A percentile compares a stretch with the other conserved stretches of the same genome.
These are phyloP conservation scores for Sebastes baramenuke DNA, from an alignment of 2,797 vertebrate species.

Conservation along the genomic window DNA sequence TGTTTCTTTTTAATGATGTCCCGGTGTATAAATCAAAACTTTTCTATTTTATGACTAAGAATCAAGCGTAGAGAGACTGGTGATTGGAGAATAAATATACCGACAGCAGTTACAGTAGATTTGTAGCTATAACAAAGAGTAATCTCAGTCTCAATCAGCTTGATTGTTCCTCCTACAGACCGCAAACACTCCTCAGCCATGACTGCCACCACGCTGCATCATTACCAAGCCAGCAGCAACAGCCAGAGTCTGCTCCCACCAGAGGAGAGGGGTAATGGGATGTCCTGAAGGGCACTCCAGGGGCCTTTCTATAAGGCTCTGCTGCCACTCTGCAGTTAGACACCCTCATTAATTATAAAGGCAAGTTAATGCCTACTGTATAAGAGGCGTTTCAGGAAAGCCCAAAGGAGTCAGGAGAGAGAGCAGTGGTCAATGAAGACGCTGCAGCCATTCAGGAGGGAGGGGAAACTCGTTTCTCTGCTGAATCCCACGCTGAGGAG, in stretches of 20 bases:
- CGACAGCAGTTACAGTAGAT: not conserved
- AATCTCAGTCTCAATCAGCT: not conserved
- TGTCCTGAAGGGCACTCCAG: conserved; percentile 66
- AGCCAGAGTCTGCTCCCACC: conserved; percentile 2
- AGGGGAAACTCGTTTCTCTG: not conserved
- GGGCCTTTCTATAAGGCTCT: conserved; percentile 59
- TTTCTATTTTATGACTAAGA: not conserved
- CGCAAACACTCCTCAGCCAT: conserved; percentile 7
- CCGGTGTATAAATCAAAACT: not conserved
- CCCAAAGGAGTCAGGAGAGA: conserved; percentile 34
- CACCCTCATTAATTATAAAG: conserved; percentile 76
- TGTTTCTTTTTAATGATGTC: conserved; percentile 15
- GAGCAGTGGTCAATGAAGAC: conserved; percentile 48
- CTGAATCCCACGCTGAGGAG: not conserved
- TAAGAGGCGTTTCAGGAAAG: conserved; percentile 51
- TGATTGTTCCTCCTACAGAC: not conserved
- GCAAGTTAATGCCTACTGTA: conserved; percentile 62
- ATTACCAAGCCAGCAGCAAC: conserved; percentile 24
- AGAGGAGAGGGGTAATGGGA: conserved; percentile 38
- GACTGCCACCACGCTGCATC: conserved; percentile 15
- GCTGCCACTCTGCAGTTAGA: conserved; percentile 57
- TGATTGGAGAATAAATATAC: not conserved
- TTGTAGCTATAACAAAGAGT: not conserved
- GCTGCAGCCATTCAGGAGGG: conserved; percentile 2
- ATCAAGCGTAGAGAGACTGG: not conserved